A percentile compares a stretch with the other conserved stretches of the same genome.
phyloP scores from a whole-genome alignment of 2,797 vertebrate genomes.

The Platyrinchus mystaceus region DNA sequence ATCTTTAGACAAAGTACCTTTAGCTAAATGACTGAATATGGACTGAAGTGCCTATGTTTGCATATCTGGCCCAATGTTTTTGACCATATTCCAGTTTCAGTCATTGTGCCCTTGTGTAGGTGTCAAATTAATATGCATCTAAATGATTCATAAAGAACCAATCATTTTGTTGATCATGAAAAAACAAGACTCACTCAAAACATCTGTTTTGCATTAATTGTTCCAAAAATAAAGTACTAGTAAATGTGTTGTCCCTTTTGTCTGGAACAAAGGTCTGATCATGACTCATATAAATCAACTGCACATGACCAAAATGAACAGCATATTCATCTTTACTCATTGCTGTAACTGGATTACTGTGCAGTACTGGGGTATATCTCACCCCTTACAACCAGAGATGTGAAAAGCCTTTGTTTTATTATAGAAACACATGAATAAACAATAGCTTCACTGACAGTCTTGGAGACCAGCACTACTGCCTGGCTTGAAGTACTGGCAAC shows the following conservation, averaged over 20 bases:
- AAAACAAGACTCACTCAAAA: not conserved
- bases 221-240: constrained; percentile 35
- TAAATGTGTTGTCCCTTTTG: not conserved
- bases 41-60: not conserved
- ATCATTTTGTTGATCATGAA: not conserved
- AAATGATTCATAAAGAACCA: constrained; percentile 6
- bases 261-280: not conserved
- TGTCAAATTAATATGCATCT: not conserved
- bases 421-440: not conserved
- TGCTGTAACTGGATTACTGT: not conserved
- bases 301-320: not conserved
- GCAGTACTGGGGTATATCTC: not conserved
- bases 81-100: not conserved
- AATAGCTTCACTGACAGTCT: not conserved
- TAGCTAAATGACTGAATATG: not conserved
- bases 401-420: not conserved
- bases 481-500: not conserved
- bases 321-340: not conserved
- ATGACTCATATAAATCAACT: constrained; percentile 1
- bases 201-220: constrained; percentile 30
- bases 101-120: not conserved
- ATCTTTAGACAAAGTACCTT: not conserved
- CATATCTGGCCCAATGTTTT: not conserved
- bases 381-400: not conserved
- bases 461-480: not conserved